A percentile compares a stretch with the other conserved stretches of the same genome.
Evolutionary conservation across 2,797 vertebrate species (phyloP).

Genomic region (Chelonia mydas): DNA sequence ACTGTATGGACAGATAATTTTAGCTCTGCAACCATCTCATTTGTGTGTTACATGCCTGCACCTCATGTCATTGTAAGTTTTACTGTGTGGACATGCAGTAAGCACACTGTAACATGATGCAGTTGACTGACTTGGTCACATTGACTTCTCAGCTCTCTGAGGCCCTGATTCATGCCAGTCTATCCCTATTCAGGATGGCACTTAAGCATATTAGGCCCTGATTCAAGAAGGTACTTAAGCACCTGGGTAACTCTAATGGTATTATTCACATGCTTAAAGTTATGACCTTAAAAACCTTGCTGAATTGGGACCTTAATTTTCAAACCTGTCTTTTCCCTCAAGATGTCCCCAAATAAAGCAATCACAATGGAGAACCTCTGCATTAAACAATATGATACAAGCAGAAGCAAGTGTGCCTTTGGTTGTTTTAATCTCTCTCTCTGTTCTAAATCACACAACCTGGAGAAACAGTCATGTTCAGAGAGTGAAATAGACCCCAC

Average conservation of each 20-base stretch:
- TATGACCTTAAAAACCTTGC: not conserved
- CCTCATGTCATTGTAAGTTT: not conserved
- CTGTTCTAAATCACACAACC: not conserved
- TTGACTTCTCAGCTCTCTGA: not conserved
- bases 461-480: not conserved
- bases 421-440: not conserved
- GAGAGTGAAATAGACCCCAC: not conserved
- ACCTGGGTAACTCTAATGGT: not conserved
- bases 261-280: not conserved
- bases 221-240: not conserved
- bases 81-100: not conserved
- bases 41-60: not conserved
- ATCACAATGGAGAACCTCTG: not conserved
- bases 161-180: not conserved
- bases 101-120: not conserved
- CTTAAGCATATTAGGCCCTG: not conserved
- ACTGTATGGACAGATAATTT: fast-evolving
- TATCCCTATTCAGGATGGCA: not conserved
- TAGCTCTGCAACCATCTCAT: not conserved
- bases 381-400: not conserved
- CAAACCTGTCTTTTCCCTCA: slow-evolving; percentile 25
- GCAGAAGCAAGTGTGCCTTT: not conserved
- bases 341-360: slow-evolving; percentile 42
- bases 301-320: not conserved
- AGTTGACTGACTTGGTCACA: not conserved